phyloP scores from a whole-genome alignment of 2,797 vertebrate genomes.

The Scolopax rusticola region DNA sequence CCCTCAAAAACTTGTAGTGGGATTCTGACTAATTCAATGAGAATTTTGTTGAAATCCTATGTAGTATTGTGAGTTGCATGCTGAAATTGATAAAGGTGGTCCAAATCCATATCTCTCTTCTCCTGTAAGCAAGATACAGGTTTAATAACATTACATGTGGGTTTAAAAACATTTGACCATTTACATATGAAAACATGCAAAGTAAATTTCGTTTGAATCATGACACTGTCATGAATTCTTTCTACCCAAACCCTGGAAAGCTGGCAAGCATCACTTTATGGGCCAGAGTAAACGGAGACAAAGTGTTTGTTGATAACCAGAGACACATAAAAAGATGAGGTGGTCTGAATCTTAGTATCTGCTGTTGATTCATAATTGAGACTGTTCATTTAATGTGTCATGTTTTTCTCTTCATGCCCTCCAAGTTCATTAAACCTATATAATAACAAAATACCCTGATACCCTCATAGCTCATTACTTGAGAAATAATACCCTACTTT shows the following conservation, averaged over 20 bases:
- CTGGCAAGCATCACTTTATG: not conserved
- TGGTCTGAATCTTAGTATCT: not conserved
- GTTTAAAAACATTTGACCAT: not conserved
- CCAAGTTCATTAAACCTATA: not conserved
- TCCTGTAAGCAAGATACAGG: not conserved
- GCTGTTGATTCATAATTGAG: not conserved
- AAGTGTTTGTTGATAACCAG: not conserved
- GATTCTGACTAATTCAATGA: not conserved
- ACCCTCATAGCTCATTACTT: not conserved
- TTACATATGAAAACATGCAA: not conserved
- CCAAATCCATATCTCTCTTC: not conserved
- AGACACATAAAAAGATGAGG: not conserved
- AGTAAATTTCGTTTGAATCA: not conserved
- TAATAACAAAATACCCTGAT: not conserved
- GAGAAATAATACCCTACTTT: not conserved
- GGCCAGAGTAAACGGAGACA: not conserved
- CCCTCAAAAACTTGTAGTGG: not conserved
- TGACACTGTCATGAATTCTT: not conserved
- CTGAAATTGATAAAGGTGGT: not conserved
- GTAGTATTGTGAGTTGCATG: not conserved
- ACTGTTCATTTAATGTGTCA: accelerated
- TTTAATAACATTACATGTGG: not conserved
- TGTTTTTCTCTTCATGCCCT: not conserved
- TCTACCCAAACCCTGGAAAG: not conserved
- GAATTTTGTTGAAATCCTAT: not conserved